A percentile compares a stretch with the other conserved stretches of the same genome.
Evolutionary conservation across 1,140 invertebrate species (phyloP).

Genomic region (Aphidius ervi): DNA sequence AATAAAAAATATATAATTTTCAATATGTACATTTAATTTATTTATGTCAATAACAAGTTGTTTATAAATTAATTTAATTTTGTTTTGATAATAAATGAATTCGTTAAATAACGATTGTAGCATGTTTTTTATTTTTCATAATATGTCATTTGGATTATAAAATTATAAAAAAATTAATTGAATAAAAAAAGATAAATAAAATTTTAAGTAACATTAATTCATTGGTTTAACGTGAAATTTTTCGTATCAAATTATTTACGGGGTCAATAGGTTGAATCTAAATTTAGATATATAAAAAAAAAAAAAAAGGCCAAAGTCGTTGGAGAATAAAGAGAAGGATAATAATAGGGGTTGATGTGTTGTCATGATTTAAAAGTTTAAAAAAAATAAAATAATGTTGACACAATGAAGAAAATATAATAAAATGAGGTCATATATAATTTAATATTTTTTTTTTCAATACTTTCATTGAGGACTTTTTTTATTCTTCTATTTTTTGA

Average conservation of each 20-base stretch:
- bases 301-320: slow-evolving; percentile 11
- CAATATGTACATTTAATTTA: no score
- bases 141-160: no score
- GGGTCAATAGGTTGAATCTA: slow-evolving; percentile 22
- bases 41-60: no score
- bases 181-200: not conserved
- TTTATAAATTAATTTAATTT: no score
- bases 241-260: slow-evolving; percentile 12
- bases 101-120: no score
- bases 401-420: no score
- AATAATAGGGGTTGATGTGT: not conserved
- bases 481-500: not conserved
- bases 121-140: no score
- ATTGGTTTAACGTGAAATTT: no score
- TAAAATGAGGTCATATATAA: no score
- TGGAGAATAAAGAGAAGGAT: slow-evolving; percentile 1
- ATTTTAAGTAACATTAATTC: not conserved
- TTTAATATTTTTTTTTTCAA: not conserved
- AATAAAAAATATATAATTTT: no score
- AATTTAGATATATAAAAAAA: slow-evolving; percentile 16
- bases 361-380: not conserved
- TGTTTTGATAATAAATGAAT: not conserved
- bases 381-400: slow-evolving; percentile 5
- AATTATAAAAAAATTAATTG: not conserved
- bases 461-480: slow-evolving; percentile 3